phyloP scores from a whole-genome alignment of 2,113 vertebrate genomes.

The Psilopogon haemacephalus region DNA sequence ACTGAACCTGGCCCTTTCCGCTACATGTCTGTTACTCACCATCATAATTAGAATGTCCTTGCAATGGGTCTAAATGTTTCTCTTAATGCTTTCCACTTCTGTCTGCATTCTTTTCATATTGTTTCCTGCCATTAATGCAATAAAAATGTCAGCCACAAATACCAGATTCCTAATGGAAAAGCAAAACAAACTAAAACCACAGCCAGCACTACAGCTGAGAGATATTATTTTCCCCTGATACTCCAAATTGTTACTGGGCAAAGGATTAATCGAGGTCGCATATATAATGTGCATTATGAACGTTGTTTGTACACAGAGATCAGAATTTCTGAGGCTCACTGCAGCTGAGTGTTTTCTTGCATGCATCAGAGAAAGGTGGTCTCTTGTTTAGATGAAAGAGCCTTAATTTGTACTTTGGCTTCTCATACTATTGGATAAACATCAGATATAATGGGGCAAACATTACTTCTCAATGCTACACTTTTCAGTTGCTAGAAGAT shows the following conservation, averaged over 20 bases:
- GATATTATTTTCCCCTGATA: slow-evolving; percentile 59
- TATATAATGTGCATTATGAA: background rate
- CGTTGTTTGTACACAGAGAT: background rate
- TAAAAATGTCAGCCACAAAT: slow-evolving; percentile 72
- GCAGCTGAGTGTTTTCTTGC: background rate
- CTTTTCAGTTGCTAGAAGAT: background rate
- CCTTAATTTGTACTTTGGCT: background rate
- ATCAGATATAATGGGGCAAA: background rate
- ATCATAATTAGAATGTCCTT: slow-evolving; percentile 41
- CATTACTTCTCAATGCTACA: background rate
- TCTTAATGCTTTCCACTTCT: slow-evolving; percentile 66
- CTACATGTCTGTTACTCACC: slow-evolving; percentile 33
- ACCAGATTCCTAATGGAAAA: slow-evolving; percentile 70
- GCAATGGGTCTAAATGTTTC: slow-evolving; percentile 43
- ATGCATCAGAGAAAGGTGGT: background rate
- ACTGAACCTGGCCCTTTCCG: slow-evolving; percentile 8
- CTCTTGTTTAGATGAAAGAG: background rate
- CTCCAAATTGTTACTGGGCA: slow-evolving; percentile 28
- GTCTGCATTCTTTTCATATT: slow-evolving; percentile 70
- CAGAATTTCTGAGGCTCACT: background rate
- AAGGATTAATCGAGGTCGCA: slow-evolving; percentile 32
- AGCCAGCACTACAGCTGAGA: slow-evolving; percentile 55
- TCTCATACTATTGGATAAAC: background rate
- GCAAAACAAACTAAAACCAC: slow-evolving; percentile 68
- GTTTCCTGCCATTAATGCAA: slow-evolving; percentile 68